Conservation (phyloP, 2,888 invertebrate genomes). For the Macrosoma leucophasiata region DNA sequence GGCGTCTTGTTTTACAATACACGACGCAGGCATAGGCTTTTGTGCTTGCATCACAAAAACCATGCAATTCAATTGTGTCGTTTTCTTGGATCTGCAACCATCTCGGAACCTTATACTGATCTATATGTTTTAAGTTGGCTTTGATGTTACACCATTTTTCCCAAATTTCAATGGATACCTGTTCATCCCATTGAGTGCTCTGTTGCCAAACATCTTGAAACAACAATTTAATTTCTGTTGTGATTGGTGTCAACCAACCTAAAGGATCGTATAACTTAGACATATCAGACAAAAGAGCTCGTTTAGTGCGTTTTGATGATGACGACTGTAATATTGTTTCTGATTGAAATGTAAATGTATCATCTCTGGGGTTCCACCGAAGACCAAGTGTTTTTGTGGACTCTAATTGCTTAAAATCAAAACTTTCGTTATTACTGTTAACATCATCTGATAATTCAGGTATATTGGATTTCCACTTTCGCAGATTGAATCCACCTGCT, state of each 20-base stretch:
- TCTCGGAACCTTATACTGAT: conserved; percentile 15
- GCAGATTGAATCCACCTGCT: conserved; percentile 16
- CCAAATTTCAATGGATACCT: conserved; percentile 3
- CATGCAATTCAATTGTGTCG: conserved; percentile 1
- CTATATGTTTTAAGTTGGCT: conserved; percentile 3
- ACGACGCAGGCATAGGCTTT: background rate
- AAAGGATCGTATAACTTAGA: conserved; percentile 15
- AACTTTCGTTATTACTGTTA: background rate
- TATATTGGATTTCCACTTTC: conserved; percentile 17
- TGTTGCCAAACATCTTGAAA: conserved; percentile 21
- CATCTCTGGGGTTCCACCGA: too few species aligned
- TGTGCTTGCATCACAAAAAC: background rate
- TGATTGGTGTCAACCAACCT: conserved; percentile 14
- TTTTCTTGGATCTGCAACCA: conserved; percentile 8
- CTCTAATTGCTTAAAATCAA: background rate
- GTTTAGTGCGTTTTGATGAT: background rate
- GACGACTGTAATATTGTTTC: too few species aligned
- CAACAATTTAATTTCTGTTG: conserved; percentile 12
- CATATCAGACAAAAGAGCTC: conserved; percentile 9
- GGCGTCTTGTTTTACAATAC: background rate
- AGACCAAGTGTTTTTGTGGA: too few species aligned
- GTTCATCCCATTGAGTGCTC: conserved; percentile 20
- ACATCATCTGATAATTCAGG: background rate
- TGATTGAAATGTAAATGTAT: too few species aligned
- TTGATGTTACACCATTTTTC: conserved; percentile 8